A percentile compares a stretch with the other conserved stretches of the same genome.
phyloP scores from a whole-genome alignment of 2,888 invertebrate species.

The Deilephila porcellus region DNA sequence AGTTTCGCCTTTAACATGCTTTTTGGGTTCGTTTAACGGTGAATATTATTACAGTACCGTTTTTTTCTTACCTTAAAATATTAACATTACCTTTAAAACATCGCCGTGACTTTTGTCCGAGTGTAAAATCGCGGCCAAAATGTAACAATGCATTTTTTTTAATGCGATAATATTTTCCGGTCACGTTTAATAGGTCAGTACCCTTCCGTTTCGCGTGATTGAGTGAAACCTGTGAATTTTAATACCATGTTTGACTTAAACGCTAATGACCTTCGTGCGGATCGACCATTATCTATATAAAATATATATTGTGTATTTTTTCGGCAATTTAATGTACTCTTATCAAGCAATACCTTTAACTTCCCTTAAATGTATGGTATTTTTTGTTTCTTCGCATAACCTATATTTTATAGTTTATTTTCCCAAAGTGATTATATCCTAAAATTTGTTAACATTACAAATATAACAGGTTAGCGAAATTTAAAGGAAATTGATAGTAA shows the following conservation, averaged over 20 bases:
- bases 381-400: no score
- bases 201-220: slow-evolving; percentile 47
- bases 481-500: neutral
- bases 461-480: neutral
- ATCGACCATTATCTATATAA: neutral
- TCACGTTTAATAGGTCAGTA: slow-evolving; percentile 45
- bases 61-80: neutral
- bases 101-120: neutral
- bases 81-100: neutral
- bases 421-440: no score
- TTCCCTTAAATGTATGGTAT: no score
- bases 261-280: neutral
- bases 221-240: slow-evolving; percentile 32
- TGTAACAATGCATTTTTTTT: slow-evolving; percentile 29
- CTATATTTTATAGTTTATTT: no score
- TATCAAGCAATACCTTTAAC: no score
- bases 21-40: neutral
- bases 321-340: neutral
- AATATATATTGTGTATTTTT: no score
- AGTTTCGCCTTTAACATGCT: neutral
- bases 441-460: no score
- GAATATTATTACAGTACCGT: neutral
- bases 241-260: slow-evolving; percentile 5
- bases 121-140: slow-evolving; percentile 16
- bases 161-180: slow-evolving; percentile 41